Evolutionary conservation across 2,888 invertebrate genomes (phyloP).

Genomic region (Luperina nickerlii): DNA sequence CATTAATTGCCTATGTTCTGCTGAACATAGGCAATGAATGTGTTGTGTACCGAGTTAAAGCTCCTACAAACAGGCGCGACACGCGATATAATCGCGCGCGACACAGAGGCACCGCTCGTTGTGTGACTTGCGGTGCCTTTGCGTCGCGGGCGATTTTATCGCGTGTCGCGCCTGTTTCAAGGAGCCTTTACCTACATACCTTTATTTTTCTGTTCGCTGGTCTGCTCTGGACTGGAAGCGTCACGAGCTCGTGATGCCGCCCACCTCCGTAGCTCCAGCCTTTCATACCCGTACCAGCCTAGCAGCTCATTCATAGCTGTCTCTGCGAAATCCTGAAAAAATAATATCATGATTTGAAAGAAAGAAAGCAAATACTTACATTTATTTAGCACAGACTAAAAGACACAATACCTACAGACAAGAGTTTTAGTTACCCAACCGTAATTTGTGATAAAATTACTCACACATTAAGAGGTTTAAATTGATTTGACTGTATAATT

Average conservation of each 20-base stretch:
- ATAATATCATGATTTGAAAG: not conserved
- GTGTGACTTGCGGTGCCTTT: too few relatives aligned
- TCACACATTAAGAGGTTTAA: not conserved
- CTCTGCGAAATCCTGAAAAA: conserved; percentile 96
- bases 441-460: conserved; percentile 2
- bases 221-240: conserved; percentile 87
- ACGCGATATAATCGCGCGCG: too few relatives aligned
- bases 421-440: not conserved
- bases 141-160: too few relatives aligned
- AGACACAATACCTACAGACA: not conserved
- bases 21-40: too few relatives aligned
- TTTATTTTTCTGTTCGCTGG: conserved; percentile 83
- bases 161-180: too few relatives aligned
- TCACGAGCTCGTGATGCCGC: conserved; percentile 86
- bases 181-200: conserved; percentile 69
- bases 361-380: too few relatives aligned
- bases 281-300: conserved; percentile 97
- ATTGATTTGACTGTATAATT: conserved; percentile 9
- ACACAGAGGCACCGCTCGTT: too few relatives aligned
- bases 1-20: not conserved
- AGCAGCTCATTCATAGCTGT: conserved; percentile 97
- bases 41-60: not conserved
- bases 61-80: too few relatives aligned
- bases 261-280: conserved; percentile 91
- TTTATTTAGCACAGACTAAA: too few relatives aligned